phyloP scores from a whole-genome alignment of 2,113 vertebrate species.

The Gyps fulvus region DNA sequence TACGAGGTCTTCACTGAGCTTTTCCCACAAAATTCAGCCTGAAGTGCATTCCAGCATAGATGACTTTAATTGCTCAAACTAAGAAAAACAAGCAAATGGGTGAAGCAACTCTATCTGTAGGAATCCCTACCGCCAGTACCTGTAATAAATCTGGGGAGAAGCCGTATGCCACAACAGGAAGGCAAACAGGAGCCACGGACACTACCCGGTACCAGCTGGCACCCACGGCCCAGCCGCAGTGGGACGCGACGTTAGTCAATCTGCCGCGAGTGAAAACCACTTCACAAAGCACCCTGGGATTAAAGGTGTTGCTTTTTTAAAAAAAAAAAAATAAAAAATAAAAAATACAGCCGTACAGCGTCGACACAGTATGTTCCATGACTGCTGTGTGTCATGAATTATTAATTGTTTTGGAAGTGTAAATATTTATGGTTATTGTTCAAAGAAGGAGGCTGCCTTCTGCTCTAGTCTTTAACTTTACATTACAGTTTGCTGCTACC shows the following conservation, averaged over 20 bases:
- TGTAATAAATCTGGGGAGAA: not conserved
- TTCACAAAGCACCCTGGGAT: not conserved
- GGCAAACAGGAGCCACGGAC: not conserved
- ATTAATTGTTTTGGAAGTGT: not conserved
- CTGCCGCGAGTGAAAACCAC: rapidly evolving
- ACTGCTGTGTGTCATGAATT: not conserved
- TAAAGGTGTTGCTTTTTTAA: not conserved
- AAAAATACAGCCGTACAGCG: not conserved
- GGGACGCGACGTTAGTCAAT: rapidly evolving
- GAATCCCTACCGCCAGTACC: rapidly evolving
- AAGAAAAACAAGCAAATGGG: not conserved
- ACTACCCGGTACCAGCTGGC: rapidly evolving
- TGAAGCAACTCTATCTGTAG: not conserved
- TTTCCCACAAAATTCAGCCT: not conserved
- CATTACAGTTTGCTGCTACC: not conserved
- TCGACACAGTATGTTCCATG: rapidly evolving
- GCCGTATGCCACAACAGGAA: no score
- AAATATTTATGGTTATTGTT: not conserved
- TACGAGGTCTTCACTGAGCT: not conserved
- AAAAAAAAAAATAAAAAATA: not conserved
- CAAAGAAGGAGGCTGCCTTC: not conserved
- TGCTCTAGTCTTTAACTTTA: not conserved
- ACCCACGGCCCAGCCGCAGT: rapidly evolving
- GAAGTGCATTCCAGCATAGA: not conserved
- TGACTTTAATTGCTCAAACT: rapidly evolving